Evolutionary conservation across 2,797 vertebrate species (phyloP), one percentile per base, ranked within the genome.

Genomic region (Galaxias olidus): DNA sequence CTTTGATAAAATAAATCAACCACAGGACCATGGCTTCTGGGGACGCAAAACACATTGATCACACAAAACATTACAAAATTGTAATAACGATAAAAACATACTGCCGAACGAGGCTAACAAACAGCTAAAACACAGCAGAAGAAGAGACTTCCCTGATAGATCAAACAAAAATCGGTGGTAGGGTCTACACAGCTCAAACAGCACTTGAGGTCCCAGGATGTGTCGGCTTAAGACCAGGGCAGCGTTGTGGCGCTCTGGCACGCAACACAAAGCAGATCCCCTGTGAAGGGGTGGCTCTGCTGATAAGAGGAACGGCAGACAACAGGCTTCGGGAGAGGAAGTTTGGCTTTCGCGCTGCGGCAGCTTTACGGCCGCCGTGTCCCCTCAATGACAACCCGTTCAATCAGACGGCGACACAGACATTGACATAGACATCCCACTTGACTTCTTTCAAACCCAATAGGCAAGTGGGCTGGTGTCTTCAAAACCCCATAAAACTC

Each of bases 281-380:
- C 68, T 65, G 41, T 68, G 65, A 65, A 45, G 70, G 69, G 72
- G 81, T 77, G 58, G 78, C 68, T 67, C 68, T 8, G 60, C 84
- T 90, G 90, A 91, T 90, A 92, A 89, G 85, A 79, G 72, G 76
- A 53, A 61, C 82, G 69, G 73, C 70, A 61, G 71, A 76, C 72
- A 69, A 61, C 72, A 53, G 73, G 72, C 48, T 52, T 56, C 63
- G 64, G 65, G 64, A 73, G 53, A 68, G 30, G 30, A 30, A 30
- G 30, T 30, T 30, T 30, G 30, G 30, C 30, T 30, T 30, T 30
- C 3, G 30, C 30, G 2, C 30, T 30, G 6, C 30, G 30, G 30
- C 30, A 3, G 30, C 6, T 30, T 30, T 30, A 30, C 6, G 30
- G 30, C 30, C 30, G 30, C 30, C 30, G 30, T 30, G n/a, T n/a